Conservation (phyloP, 30 jellyfish, hydroid and myxozoan genomes). For the Phacellophora camtschatica region DNA sequence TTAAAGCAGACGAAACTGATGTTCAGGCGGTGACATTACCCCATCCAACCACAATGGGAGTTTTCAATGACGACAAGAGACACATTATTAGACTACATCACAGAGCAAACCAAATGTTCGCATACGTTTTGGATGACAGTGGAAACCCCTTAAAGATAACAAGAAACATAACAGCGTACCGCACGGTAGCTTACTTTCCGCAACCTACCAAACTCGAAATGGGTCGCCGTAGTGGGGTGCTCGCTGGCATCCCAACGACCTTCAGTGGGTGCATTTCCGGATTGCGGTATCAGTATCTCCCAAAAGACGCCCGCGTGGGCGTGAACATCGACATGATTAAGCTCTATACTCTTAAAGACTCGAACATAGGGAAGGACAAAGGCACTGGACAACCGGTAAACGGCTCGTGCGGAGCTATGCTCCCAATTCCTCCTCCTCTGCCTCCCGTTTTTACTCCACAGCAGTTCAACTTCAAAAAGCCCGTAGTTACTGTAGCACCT, state of each 20-base stretch:
- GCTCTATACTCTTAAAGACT: not conserved
- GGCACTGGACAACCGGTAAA: constrained; percentile 35
- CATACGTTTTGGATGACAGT: constrained; percentile 48
- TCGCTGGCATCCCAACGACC: constrained; percentile 15
- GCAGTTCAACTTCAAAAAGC: constrained; percentile 60
- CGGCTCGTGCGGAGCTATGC: constrained; percentile 38
- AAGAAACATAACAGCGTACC: constrained; percentile 34
- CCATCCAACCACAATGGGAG: constrained; percentile 41
- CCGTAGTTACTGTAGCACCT: constrained; percentile 69
- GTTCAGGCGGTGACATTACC: constrained; percentile 17
- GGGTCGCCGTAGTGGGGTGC: constrained; percentile 18
- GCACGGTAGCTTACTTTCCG: constrained; percentile 1
- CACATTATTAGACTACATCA: constrained; percentile 64
- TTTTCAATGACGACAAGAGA: constrained; percentile 47
- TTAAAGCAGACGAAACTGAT: constrained; percentile 32
- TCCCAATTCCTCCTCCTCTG: constrained; percentile 64
- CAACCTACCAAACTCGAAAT: constrained; percentile 10
- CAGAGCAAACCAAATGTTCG: constrained; percentile 43
- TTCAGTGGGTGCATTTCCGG: constrained; percentile 72
- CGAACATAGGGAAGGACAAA: not conserved
- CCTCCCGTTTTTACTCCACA: constrained; percentile 72
- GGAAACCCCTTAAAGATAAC: constrained; percentile 16
- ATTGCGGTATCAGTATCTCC: constrained; percentile 52
- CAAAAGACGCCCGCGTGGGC: constrained; percentile 31
- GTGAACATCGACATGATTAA: constrained; percentile 40